These are phyloP conservation scores for Oreochromis tanganicae DNA, from an alignment of 2,113 vertebrate species.

Conservation along the genomic window DNA sequence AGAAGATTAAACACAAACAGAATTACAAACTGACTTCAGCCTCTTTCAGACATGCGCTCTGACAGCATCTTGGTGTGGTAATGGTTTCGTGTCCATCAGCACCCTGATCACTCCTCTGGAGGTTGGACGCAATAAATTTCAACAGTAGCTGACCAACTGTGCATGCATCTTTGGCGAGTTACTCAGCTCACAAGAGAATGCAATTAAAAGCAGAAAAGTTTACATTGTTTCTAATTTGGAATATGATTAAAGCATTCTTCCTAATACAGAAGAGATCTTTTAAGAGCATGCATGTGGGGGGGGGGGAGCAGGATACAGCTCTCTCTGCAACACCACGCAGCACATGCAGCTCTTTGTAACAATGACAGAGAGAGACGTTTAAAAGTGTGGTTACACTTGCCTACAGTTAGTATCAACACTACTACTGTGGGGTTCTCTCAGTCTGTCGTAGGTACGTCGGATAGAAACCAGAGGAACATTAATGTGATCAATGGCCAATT, in stretches of 20 bases:
- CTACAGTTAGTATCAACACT: neutral
- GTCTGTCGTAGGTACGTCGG: neutral
- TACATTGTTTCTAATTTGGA: neutral
- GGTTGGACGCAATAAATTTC: neutral
- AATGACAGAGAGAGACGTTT: neutral
- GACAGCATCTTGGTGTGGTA: neutral
- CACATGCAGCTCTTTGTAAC: neutral
- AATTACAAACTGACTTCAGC: neutral
- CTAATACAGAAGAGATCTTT: neutral
- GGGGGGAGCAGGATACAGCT: neutral
- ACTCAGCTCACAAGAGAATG: neutral
- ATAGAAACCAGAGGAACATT: neutral
- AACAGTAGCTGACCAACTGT: neutral
- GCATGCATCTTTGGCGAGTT: neutral
- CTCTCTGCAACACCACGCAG: neutral
- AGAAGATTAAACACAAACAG: constrained; percentile 5
- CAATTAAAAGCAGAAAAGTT: neutral
- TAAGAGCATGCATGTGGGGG: neutral
- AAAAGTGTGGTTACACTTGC: neutral
- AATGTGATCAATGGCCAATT: neutral
- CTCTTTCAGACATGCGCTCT: neutral
- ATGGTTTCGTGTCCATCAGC: neutral
- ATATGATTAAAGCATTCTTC: neutral
- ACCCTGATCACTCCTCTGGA: neutral
- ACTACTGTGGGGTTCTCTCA: neutral